phyloP scores from a whole-genome alignment of 2,113 vertebrate species.

The Thamnophis sirtalis region DNA sequence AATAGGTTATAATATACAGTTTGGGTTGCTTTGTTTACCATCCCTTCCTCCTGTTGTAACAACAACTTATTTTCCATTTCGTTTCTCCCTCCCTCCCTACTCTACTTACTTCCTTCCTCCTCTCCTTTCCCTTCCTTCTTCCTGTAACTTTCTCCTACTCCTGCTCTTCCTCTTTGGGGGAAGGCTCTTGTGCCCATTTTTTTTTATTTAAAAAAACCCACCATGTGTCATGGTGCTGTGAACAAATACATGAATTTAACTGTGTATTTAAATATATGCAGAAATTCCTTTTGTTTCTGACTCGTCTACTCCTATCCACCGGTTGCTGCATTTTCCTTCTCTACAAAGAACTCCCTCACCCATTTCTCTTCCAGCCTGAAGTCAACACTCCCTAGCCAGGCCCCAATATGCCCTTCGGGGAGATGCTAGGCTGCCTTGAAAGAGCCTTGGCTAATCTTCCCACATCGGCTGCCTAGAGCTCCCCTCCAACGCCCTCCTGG shows the following conservation, averaged over 20 bases:
- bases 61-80: too few relatives aligned
- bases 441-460: background rate
- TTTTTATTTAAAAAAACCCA: background rate
- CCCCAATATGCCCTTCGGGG: background rate
- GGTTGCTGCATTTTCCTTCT: background rate
- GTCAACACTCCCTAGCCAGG: background rate
- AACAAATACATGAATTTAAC: background rate
- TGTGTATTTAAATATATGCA: background rate
- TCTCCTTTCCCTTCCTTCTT: too few relatives aligned
- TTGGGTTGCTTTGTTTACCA: too few relatives aligned
- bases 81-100: too few relatives aligned
- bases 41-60: too few relatives aligned
- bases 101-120: too few relatives aligned
- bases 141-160: too few relatives aligned
- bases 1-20: too few relatives aligned
- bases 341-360: background rate
- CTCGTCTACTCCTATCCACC: background rate
- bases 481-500: background rate
- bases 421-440: background rate
- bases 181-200: background rate
- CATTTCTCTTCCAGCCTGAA: background rate
- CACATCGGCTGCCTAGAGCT: background rate
- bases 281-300: background rate
- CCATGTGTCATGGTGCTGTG: background rate
- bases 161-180: too few relatives aligned